Evolutionary conservation across 1,140 invertebrate genomes (phyloP).

Genomic region (Drosophila nebulosa): DNA sequence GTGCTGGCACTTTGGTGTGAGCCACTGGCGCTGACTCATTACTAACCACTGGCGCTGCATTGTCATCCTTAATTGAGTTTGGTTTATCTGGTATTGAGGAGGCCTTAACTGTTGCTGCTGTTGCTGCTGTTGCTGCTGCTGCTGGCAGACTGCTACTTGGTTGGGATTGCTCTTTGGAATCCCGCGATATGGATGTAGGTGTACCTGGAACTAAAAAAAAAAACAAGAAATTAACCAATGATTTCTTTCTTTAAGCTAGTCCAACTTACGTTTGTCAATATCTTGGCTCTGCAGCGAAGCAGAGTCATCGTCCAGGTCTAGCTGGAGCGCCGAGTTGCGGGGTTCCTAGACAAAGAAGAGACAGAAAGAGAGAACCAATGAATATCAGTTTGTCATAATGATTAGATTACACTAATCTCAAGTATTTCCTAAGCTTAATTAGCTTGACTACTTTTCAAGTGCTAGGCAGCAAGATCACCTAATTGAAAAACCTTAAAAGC

Average conservation of each 20-base stretch:
- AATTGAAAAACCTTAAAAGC: background rate
- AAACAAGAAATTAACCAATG: too few relatives aligned
- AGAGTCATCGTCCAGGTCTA: constrained; percentile 95
- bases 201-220: constrained; percentile 68
- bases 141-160: constrained; percentile 75
- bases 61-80: constrained; percentile 63
- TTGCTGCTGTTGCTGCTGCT: constrained; percentile 37
- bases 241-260: background rate
- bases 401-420: background rate
- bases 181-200: constrained; percentile 78
- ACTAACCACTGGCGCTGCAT: constrained; percentile 26
- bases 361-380: background rate
- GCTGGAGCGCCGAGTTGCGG: constrained; percentile 91
- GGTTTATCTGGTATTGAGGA: constrained; percentile 67
- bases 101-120: constrained; percentile 53
- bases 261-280: constrained; percentile 85
- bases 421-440: constrained; percentile 8
- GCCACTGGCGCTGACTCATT: constrained; percentile 35
- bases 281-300: constrained; percentile 90
- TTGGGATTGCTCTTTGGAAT: constrained; percentile 80
- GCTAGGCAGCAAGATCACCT: background rate
- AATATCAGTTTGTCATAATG: background rate
- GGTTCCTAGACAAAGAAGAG: constrained; percentile 85
- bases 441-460: constrained; percentile 12
- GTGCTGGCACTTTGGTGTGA: constrained; percentile 74